A percentile compares a stretch with the other conserved stretches of the same genome.
phyloP scores from a whole-genome alignment of 2,888 invertebrate genomes.

The Pycnomerus fuliginosus region DNA sequence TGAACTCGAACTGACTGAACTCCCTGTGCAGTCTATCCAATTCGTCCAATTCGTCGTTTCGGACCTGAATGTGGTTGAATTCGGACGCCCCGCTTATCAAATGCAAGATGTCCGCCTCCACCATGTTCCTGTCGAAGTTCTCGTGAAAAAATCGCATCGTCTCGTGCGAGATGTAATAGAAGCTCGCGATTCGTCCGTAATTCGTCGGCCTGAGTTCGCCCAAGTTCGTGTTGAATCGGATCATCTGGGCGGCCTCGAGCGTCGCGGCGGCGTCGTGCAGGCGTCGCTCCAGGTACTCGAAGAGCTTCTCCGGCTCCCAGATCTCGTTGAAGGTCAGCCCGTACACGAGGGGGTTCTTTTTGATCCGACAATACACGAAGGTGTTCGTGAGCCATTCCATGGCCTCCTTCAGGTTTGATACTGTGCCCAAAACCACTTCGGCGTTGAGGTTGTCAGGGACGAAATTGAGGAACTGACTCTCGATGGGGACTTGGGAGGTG shows the following conservation, averaged over 20 bases:
- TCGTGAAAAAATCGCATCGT: slow-evolving; percentile 94
- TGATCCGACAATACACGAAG: slow-evolving; percentile 92
- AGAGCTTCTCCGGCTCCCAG: slow-evolving; percentile 78
- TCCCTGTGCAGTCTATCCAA: slow-evolving; percentile 73
- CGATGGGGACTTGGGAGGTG: slow-evolving; percentile 97
- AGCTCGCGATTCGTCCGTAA: slow-evolving; percentile 93
- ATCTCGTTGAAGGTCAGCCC: slow-evolving; percentile 62
- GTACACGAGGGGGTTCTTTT: slow-evolving; percentile 82
- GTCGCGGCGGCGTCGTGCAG: slow-evolving; percentile 78
- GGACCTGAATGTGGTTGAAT: slow-evolving; percentile 91
- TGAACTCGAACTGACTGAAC: slow-evolving; percentile 76
- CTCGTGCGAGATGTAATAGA: slow-evolving; percentile 95
- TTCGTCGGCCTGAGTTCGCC: slow-evolving; percentile 82
- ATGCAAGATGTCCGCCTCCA: slow-evolving; percentile 80
- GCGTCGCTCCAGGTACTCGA: slow-evolving; percentile 73
- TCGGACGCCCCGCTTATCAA: slow-evolving; percentile 92
- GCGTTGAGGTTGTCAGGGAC: slow-evolving; percentile 97
- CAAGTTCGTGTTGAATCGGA: slow-evolving; percentile 82
- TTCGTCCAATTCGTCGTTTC: slow-evolving; percentile 94
- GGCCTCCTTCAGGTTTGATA: slow-evolving; percentile 92
- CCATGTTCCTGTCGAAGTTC: slow-evolving; percentile 76
- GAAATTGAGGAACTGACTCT: slow-evolving; percentile 91
- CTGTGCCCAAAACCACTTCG: slow-evolving; percentile 94
- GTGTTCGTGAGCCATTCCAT: slow-evolving; percentile 98
- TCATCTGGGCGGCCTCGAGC: slow-evolving; percentile 92